Conservation (phyloP, 2,888 invertebrate genomes). For the Bombylius major region DNA sequence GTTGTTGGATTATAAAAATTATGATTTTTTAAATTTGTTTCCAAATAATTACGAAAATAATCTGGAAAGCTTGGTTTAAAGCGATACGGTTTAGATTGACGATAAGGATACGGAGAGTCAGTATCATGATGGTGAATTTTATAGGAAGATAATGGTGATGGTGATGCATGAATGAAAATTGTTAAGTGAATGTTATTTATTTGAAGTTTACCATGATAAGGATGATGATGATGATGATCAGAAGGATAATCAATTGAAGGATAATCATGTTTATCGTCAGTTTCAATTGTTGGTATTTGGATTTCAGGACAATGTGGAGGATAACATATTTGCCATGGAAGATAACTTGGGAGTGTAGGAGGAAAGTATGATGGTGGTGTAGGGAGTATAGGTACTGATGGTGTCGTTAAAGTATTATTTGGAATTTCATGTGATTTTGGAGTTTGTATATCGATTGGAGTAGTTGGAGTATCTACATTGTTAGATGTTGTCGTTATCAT, state of each 20-base stretch:
- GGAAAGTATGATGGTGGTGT: neutral
- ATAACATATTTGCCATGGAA: neutral
- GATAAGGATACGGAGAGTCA: neutral
- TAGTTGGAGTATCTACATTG: neutral
- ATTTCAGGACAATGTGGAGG: neutral
- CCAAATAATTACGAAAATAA: neutral
- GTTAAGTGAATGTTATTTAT: neutral
- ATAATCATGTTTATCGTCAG: no score
- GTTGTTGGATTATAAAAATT: neutral
- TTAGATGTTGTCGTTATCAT: neutral
- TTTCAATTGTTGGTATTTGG: no score
- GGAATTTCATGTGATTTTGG: neutral
- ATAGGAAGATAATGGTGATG: neutral
- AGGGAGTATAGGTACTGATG: neutral
- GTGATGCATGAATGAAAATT: neutral
- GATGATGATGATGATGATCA: no score
- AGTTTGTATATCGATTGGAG: neutral
- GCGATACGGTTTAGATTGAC: neutral
- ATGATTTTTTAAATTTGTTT: neutral
- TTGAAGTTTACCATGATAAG: neutral
- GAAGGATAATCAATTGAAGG: neutral
- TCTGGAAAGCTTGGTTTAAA: conserved; percentile 1
- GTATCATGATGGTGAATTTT: no score
- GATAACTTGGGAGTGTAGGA: neutral
- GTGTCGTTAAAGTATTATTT: neutral